Evolutionary conservation across 1,140 invertebrate species (phyloP).

Genomic region (Hydropsyche tenuis): DNA sequence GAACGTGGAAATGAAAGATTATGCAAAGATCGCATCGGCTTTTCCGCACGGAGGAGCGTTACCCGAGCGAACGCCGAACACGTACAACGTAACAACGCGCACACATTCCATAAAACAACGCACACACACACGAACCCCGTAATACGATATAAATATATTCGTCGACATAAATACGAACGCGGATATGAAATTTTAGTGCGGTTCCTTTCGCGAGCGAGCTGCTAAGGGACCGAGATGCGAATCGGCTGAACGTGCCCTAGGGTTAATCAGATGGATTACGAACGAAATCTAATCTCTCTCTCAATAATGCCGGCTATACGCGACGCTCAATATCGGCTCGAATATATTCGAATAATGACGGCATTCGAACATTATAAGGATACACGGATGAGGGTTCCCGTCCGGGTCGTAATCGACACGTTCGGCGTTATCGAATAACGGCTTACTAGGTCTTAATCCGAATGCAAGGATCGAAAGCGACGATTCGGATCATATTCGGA

Average conservation of each 20-base stretch:
- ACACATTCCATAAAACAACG: neutral
- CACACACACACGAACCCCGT: neutral
- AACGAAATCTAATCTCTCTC: constrained; percentile 34
- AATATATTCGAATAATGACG: constrained; percentile 37
- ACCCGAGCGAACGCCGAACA: neutral
- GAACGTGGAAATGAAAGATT: constrained; percentile 35
- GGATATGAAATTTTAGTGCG: constrained; percentile 41
- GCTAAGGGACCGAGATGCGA: constrained; percentile 5
- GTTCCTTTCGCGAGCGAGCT: constrained; percentile 37
- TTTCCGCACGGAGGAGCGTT: constrained; percentile 25
- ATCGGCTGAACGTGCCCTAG: constrained; percentile 29
- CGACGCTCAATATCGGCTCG: constrained; percentile 16
- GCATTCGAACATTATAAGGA: constrained; percentile 25
- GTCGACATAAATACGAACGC: neutral
- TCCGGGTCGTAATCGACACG: neutral
- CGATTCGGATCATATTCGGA: constrained; percentile 6
- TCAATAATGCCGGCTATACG: constrained; percentile 18
- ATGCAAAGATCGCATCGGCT: constrained; percentile 37
- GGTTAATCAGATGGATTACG: constrained; percentile 40
- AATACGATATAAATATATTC: too few species aligned
- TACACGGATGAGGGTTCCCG: too few species aligned
- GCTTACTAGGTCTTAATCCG: constrained; percentile 16
- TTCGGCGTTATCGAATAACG: constrained; percentile 1
- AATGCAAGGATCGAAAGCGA: neutral
- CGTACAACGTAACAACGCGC: neutral